Evolutionary conservation across 2,888 invertebrate species (phyloP).

Genomic region (Acronicta leporina): DNA sequence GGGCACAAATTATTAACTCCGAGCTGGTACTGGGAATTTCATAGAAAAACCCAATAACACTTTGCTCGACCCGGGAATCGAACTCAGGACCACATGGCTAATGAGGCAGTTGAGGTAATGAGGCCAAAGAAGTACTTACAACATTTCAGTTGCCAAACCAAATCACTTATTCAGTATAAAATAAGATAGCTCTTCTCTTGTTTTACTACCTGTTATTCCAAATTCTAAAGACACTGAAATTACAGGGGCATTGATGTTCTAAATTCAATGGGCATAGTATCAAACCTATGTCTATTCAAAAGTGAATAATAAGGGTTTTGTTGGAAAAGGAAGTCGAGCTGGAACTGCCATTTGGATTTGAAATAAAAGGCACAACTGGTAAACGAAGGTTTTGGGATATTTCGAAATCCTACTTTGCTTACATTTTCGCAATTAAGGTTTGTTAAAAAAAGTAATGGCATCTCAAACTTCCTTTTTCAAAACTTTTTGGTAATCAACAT

Average conservation of each 20-base stretch:
- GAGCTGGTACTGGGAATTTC: too few species aligned
- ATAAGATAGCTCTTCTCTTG: background rate
- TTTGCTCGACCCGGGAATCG: too few species aligned
- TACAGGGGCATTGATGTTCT: background rate
- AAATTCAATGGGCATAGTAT: constrained; percentile 14
- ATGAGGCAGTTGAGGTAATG: too few species aligned
- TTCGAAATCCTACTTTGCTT: background rate
- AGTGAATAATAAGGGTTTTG: constrained; percentile 15
- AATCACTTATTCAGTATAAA: background rate
- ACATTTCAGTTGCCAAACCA: too few species aligned
- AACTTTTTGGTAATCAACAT: too few species aligned
- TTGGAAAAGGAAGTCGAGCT: background rate
- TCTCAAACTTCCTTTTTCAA: too few species aligned
- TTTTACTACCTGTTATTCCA: background rate
- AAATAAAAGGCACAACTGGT: constrained; percentile 23
- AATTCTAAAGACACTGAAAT: constrained; percentile 11
- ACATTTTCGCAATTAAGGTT: too few species aligned
- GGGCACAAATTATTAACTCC: too few species aligned
- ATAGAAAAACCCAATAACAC: too few species aligned
- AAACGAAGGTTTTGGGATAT: background rate
- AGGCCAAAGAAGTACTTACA: too few species aligned
- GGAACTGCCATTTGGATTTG: constrained; percentile 3
- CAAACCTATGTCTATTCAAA: constrained; percentile 9
- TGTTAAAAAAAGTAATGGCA: too few species aligned
- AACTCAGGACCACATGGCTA: too few species aligned